Evolutionary conservation across 1,140 invertebrate genomes (phyloP), one percentile per base, ranked within the genome.

Genomic region (Drosophila takahashii): DNA sequence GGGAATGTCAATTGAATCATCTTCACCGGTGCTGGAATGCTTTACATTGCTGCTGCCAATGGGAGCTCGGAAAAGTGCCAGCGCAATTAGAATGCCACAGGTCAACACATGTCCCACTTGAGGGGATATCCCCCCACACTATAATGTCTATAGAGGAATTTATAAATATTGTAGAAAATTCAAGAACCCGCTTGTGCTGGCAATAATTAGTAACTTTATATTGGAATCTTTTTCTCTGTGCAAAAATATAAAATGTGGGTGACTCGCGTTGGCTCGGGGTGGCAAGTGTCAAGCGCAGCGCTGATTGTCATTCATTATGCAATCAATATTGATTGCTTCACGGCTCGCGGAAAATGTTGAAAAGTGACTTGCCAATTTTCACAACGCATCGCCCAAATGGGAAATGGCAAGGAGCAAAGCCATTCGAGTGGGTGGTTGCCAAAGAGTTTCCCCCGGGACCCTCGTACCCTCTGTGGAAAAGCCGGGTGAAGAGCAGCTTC

Each of bases 251-350:
- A 59, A 41, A 10, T 8, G 26, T 32, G 26, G 53, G 16, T 15
- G 59, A 4, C 1, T 10, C 4, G 6, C 27, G 4, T 5, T 13
- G 64, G 22, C 8, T 26, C 10, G 15, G 13, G 15, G 13, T 3
- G 44, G 47, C 62, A 81, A 79, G 76, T 89, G 83, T 79, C 83
- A 77, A 66, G 74, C 62, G 66, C 71, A 69, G 79, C 83, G 71
- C 57, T 76, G 83, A 83, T 79, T 87, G 83, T 87, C 83, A 87
- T 86, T 87, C 83, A 87, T 87, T 87, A 87, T 87, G 84, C 83
- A 87, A 87, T 87, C 83, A 87, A 87, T 87, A 87, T 83, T 87
- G 83, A 87, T 87, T 87, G 84, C 83, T 87, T 59, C 59, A 77
- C 77, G 78, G 64, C 57, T 56, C 64, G 57, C 71, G 71, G 37